These are phyloP conservation scores for Mastacembelus armatus DNA, from an alignment of 2,797 vertebrate genomes.

Conservation along the genomic window DNA sequence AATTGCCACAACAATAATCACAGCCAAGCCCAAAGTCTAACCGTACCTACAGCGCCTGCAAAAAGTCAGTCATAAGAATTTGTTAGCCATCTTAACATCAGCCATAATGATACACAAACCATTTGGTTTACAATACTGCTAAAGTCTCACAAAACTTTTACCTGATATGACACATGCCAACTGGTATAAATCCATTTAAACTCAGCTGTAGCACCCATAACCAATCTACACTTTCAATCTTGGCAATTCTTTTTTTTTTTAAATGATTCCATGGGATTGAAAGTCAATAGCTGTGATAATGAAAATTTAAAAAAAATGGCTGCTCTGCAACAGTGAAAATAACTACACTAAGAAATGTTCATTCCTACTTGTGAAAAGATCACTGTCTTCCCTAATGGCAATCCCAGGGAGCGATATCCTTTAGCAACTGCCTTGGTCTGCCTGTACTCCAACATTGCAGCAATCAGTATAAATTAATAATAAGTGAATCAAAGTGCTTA, in stretches of 20 bases:
- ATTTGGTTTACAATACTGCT: no score
- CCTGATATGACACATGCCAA: no score
- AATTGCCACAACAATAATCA: no score
- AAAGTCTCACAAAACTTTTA: no score
- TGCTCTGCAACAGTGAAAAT: background rate
- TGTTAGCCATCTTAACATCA: background rate
- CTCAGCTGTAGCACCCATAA: no score
- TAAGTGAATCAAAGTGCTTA: constrained; percentile 82
- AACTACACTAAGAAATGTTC: constrained; percentile 10
- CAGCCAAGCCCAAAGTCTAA: no score
- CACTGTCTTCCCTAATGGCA: constrained; percentile 61
- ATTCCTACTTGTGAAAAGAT: constrained; percentile 47
- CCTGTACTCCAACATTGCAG: constrained; percentile 71
- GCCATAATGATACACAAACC: background rate
- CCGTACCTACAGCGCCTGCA: no score
- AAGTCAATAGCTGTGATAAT: background rate
- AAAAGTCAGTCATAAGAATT: background rate
- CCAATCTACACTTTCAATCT: background rate
- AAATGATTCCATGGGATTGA: background rate
- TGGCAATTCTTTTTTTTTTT: no score
- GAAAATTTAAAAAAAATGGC: background rate
- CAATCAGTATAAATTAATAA: constrained; percentile 83
- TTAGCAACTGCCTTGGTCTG: constrained; percentile 51
- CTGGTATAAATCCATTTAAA: no score
- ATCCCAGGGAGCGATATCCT: constrained; percentile 58